These are phyloP conservation scores for Asbolus verrucosus DNA, from an alignment of 1,140 invertebrate genomes.

Conservation along the genomic window DNA sequence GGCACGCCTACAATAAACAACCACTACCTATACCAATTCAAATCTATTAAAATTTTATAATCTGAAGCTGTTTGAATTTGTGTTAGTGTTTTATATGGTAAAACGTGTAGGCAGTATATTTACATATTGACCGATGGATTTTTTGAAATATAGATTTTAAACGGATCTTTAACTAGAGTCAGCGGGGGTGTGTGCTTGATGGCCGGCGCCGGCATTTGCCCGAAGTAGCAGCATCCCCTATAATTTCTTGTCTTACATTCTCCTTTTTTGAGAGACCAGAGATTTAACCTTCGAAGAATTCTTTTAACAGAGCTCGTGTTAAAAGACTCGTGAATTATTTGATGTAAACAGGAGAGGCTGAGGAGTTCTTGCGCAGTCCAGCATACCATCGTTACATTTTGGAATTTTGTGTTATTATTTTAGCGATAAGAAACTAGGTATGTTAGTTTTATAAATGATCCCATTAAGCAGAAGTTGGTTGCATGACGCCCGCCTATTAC, in stretches of 20 bases:
- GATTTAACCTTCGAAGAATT: too few relatives aligned
- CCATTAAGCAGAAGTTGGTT: conserved; percentile 42
- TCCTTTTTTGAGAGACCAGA: too few relatives aligned
- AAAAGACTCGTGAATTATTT: too few relatives aligned
- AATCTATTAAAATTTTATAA: conserved; percentile 21
- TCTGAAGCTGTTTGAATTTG: conserved; percentile 15
- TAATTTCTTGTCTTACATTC: neutral
- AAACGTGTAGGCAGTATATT: neutral
- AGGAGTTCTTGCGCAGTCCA: neutral
- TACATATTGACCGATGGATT: neutral
- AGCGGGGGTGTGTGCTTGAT: neutral
- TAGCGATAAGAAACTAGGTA: conserved; percentile 28
- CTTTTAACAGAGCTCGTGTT: too few relatives aligned
- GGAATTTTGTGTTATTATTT: conserved; percentile 17
- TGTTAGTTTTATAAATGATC: conserved; percentile 33
- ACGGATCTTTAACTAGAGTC: neutral
- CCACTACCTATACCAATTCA: conserved; percentile 13
- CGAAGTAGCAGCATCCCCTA: neutral
- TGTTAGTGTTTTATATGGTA: neutral
- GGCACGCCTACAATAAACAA: conserved; percentile 18
- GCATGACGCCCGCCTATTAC: conserved; percentile 41
- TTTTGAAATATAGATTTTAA: conserved; percentile 14
- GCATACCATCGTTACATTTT: too few relatives aligned
- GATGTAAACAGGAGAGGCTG: too few relatives aligned
- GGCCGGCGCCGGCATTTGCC: conserved; percentile 3